Conservation (phyloP, 2,113 vertebrate genomes). For the Elachura formosa region DNA sequence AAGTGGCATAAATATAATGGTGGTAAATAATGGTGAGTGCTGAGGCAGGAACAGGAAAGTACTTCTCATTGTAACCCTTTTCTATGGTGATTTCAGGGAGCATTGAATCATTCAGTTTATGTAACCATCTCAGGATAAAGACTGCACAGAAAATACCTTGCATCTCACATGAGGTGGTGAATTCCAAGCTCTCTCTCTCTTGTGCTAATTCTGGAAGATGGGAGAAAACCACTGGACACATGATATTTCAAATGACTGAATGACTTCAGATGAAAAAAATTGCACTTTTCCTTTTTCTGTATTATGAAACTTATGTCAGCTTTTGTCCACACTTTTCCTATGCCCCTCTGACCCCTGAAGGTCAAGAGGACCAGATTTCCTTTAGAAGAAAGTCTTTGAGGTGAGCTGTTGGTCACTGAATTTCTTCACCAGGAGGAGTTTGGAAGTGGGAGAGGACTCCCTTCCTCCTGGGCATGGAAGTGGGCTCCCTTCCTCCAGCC, state of each 20-base stretch:
- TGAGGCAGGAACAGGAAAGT: background rate
- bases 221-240: background rate
- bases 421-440: background rate
- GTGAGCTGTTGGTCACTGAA: background rate
- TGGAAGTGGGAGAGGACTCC: background rate
- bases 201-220: background rate
- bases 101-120: background rate
- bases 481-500: background rate
- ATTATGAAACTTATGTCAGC: background rate
- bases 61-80: background rate
- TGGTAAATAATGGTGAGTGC: background rate
- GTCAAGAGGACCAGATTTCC: background rate
- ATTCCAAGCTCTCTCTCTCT: background rate
- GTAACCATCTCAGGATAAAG: background rate
- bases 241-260: background rate
- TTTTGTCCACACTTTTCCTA: background rate
- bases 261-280: background rate
- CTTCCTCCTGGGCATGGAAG: accelerated
- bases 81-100: background rate
- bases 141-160: background rate
- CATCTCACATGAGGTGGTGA: background rate
- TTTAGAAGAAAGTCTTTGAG: background rate
- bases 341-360: background rate
- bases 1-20: background rate
- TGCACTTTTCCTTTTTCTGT: background rate